phyloP scores from a whole-genome alignment of 2,797 vertebrate species.

The Selene dorsalis region DNA sequence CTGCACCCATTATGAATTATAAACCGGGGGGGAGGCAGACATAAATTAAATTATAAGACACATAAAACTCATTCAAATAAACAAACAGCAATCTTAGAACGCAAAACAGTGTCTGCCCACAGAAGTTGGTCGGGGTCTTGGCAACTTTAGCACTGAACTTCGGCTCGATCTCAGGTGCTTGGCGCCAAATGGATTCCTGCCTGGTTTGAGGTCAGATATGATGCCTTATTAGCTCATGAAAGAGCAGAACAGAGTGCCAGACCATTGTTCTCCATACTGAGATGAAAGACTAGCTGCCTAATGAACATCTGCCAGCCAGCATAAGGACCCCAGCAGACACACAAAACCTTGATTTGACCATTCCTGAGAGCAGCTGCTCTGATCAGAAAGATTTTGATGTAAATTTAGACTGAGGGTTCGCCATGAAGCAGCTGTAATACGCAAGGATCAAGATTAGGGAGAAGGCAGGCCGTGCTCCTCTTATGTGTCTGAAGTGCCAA shows the following conservation, averaged over 20 bases:
- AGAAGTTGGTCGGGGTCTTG: conserved; percentile 70
- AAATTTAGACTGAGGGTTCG: conserved; percentile 79
- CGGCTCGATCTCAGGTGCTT: conserved; percentile 70
- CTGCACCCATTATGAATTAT: neutral
- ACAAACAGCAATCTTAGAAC: conserved; percentile 40
- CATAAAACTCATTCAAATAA: conserved; percentile 17
- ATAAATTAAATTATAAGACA: conserved; percentile 22
- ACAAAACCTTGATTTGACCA: conserved; percentile 84
- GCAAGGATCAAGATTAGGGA: conserved; percentile 51
- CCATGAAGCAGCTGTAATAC: conserved; percentile 70
- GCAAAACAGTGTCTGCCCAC: conserved; percentile 38
- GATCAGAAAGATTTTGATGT: conserved; percentile 83
- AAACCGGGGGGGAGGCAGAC: neutral
- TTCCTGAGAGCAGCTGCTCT: conserved; percentile 83
- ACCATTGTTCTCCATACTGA: conserved; percentile 85
- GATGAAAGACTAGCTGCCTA: conserved; percentile 86
- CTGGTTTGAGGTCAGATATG: conserved; percentile 79
- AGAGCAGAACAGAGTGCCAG: conserved; percentile 80
- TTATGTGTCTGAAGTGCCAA: conserved; percentile 69
- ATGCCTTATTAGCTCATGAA: conserved; percentile 84
- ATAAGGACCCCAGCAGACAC: conserved; percentile 81
- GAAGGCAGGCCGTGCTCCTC: conserved; percentile 45
- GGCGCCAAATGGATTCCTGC: conserved; percentile 71
- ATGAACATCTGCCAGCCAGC: conserved; percentile 88
- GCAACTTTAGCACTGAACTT: conserved; percentile 61